Percentiles rank a stretch among this genome's conserved stretches.
Conservation (phyloP, 1,140 invertebrate genomes). For the Melitaea cinxia region DNA sequence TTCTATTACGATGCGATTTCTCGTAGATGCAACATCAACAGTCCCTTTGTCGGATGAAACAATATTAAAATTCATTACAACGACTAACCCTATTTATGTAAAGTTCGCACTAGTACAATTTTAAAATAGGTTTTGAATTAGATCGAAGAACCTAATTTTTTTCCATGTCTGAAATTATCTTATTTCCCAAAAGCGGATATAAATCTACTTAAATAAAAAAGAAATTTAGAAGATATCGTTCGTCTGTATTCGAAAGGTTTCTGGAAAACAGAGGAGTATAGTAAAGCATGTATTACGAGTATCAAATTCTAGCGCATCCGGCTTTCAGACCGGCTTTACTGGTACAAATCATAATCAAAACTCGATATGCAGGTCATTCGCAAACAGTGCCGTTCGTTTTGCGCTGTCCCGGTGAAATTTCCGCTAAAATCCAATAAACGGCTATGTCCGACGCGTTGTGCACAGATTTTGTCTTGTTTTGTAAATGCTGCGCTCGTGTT, state of each 20-base stretch:
- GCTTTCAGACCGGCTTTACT: conserved; percentile 37
- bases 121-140: too few species aligned
- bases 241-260: not conserved
- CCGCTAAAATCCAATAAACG: conserved; percentile 75
- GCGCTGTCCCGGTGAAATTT: conserved; percentile 62
- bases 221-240: too few species aligned
- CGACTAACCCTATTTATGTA: too few species aligned
- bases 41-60: conserved; percentile 44
- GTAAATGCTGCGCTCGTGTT: conserved; percentile 42
- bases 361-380: conserved; percentile 67
- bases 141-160: too few species aligned
- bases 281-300: conserved; percentile 22
- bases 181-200: too few species aligned
- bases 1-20: conserved; percentile 65
- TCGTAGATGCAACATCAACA: conserved; percentile 66
- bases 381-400: conserved; percentile 61
- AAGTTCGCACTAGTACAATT: too few species aligned
- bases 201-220: too few species aligned
- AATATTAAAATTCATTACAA: conserved; percentile 27
- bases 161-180: too few species aligned
- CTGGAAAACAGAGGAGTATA: not conserved
- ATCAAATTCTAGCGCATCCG: conserved; percentile 28
- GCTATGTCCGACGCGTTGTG: conserved; percentile 39
- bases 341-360: conserved; percentile 72
- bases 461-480: conserved; percentile 44